Evolutionary conservation across 2,113 vertebrate species (phyloP), one percentile per base, ranked within the genome.

Genomic region (Indri indri): DNA sequence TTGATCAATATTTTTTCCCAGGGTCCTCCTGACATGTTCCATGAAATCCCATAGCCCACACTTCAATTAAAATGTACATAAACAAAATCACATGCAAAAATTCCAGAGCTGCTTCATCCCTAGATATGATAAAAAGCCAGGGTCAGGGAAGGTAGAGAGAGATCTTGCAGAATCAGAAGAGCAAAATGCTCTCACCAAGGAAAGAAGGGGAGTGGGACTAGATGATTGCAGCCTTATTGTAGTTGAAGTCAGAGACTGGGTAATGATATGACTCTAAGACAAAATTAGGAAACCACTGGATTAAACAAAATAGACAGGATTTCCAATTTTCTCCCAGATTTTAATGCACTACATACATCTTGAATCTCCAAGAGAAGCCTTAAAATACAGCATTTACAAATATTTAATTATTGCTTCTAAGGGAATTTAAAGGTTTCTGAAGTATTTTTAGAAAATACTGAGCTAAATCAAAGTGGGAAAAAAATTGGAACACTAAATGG

Each of bases 401-500:
- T 65, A 50, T 73, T 84, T 83, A 94, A 88, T 88, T 63, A 70
- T 85, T 85, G 66, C 59, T 65, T 88, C 30, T 91, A 59, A 95
- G 66, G 6, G 34, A 71, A 77, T 66, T 22, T 71, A 91, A 91
- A 83, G 59, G 2, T 70, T 65, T 93, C 91, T 77, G 65, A 94
- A 83, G 37, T 93, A 50, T 87, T 92, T 97, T 90, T 80, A 88
- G 65, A 94, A 93, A 88, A 84, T 34, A 42, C 65, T 59, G 45
- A 79, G 27, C 45, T 92, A 92, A 74, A 88, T 86, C 40, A 86
- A 95, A 90, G 13, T 32, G 4, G 50, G 9, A 32, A 47, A 70
- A 90, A 57, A 54, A n/a, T 76, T 82, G 27, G 37, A 93, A 91
- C n/a, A 30, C 86, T 73, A 90, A 95, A 81, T 81, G 80, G 18